Base-by-base conservation (phyloP, 2,888 invertebrate species). In the Ornithoptera alexandrae region DNA sequence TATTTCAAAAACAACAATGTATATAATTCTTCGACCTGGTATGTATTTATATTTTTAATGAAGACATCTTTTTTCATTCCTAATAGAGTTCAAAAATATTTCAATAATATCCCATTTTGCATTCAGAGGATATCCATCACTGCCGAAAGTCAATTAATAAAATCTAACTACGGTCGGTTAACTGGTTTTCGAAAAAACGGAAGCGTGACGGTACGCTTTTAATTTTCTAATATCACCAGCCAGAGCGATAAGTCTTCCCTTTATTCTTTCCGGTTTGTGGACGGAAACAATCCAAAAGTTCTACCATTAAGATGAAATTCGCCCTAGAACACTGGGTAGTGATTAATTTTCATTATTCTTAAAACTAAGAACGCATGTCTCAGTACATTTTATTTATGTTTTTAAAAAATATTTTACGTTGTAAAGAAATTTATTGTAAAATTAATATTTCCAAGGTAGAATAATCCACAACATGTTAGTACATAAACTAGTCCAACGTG, bases 151-250 rank as follows among this genome's bases (percentile, higher is more conserved):
- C 67, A 53, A 70, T 70, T 67, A 63, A 70, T 70, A 89, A 90
- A 87, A 87, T 87, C 83, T 80, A 80, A 78, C 80, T 84, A 85
- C 74, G 85, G 88, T 74, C 79, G 87, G 88, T 90, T 90, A 90
- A 87, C 85, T 87, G 84, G 84, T 86, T 85, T 82, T 77, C 83
- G 82, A 87, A 89, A 90, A 87, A 64, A 67, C 46, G 56, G 46
- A 80, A 83, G 79, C 85, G 82, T 92, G 91, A 92, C 88, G 76
- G 71, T 74, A 85, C 88, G 83, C 88, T 91, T 92, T 91, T 88
- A 90, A 91, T 90, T 90, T 90, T 90, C 88, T 90, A 86, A 85
- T 88, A 90, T 89, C 89, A 87, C 89, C 85, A 85, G 83, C 86
- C 84, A 84, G 80, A 81, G 84, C 88, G 88, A 88, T 90, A 90